Evolutionary conservation across 2,888 invertebrate species (phyloP).

Genomic region (Reticulitermes lucifugus): DNA sequence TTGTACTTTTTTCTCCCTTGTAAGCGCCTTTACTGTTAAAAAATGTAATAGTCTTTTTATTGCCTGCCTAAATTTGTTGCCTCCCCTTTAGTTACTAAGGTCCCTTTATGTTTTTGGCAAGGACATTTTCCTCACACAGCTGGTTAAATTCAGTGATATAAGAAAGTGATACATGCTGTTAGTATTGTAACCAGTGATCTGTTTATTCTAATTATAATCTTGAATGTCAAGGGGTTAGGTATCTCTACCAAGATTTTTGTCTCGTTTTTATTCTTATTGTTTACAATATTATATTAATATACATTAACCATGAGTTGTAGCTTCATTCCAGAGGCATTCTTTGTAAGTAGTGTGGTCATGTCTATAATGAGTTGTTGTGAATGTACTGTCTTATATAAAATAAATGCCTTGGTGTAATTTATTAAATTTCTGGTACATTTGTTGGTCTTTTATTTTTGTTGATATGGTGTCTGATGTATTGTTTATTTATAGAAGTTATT

Average conservation of each 20-base stretch:
- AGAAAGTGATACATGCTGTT: conserved; percentile 16
- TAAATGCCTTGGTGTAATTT: conserved; percentile 53
- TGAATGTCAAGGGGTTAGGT: conserved; percentile 33
- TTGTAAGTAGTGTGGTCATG: conserved; percentile 43
- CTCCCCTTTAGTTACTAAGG: not conserved
- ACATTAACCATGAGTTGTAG: conserved; percentile 35
- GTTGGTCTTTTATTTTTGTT: not conserved
- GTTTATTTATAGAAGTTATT: no score
- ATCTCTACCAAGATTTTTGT: conserved; percentile 30
- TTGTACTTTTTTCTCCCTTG: conserved; percentile 20
- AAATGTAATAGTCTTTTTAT: conserved; percentile 24
- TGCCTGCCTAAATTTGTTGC: not conserved
- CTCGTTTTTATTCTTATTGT: conserved; percentile 40
- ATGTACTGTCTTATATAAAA: conserved; percentile 46
- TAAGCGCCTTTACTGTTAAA: conserved; percentile 28
- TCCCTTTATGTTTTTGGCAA: no score
- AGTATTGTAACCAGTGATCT: conserved; percentile 31
- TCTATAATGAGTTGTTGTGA: conserved; percentile 35
- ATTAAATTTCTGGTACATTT: conserved; percentile 42
- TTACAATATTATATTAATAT: conserved; percentile 37
- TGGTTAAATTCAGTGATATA: conserved; percentile 14
- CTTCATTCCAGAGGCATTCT: conserved; percentile 40
- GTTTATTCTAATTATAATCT: conserved; percentile 38
- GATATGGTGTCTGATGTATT: no score
- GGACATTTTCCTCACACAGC: not conserved